Evolutionary conservation across 2,888 invertebrate species (phyloP), one percentile per base, ranked within the genome.

Genomic region (Synergus itoensis): DNA sequence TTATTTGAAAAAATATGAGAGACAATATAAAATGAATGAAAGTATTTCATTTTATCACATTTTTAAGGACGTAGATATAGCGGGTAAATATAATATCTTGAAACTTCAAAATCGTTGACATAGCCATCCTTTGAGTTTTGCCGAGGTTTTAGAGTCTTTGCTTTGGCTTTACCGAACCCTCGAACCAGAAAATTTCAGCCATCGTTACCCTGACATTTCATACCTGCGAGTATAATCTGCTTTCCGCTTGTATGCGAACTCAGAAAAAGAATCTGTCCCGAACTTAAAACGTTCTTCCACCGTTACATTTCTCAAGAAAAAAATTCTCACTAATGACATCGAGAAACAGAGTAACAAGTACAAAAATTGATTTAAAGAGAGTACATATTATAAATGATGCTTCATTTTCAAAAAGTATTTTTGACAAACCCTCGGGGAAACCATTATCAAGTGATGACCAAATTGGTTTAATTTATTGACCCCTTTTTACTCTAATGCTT

Each of bases 201-300:
- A 45, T 67, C 67, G 43, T 67, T 67, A 67, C 45, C 21, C 45
- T 67, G 67, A 45, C 67, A 43, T 45, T 67, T 45, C 1, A 18
- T 67, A 67, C 67, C 67, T 67, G 67, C 3, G 21, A 21, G n/a
- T 45, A 45, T 67, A 67, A 67, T 67, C 67, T 67, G 41, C 65
- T 67, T 21, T 45, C 18, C 43, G 67, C n/a, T 67, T 14, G 18
- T 18, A 67, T 41, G 18, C 43, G 21, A 18, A 43, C 12, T 45
- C 9, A 65, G 1, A 62, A 28, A 12, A 28, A 28, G 62, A 21
- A 67, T 48, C 7, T 48, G 14, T 12, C 48, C 14, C 5, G 14
- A 16, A 16, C 48, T 5, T 48, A 48, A 16, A 45, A 14, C 41
- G n/a, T 40, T 64, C 16, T 36, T 64, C 41, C 40, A 36, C 41